Base-by-base conservation (phyloP, 2,888 invertebrate species). In the Eupithecia abbreviata region DNA sequence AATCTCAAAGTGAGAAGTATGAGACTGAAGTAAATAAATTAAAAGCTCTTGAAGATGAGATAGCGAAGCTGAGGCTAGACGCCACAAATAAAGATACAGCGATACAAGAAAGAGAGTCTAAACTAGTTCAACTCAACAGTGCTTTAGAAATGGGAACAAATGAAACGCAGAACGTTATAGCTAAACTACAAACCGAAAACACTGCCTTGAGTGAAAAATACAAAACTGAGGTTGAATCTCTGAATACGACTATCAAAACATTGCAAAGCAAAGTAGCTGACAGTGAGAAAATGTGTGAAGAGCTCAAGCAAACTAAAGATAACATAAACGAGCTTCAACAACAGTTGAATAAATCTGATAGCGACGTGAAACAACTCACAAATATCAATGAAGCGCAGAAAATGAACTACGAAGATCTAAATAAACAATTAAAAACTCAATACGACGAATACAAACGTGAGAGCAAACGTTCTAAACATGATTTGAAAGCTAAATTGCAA, bases 401-500 rank as follows among this genome's bases (percentile, higher is more conserved):
- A 85, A 80, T 89, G 67, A 95, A 95, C 83, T 94, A 94, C 77
- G 95, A 95, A 85, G 95, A 94, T 82, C 87, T 95, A 62, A 93
- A 93, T 82, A 92, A 90, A 79, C 93, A 95, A 82, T 79, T 95
- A 76, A 93, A 94, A 83, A 75, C 83, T 12, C 92, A 93, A 76
- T 93, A 90, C 81, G 94, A 95, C 74, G 93, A 94, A 83, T 90
- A 90, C 72, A 95, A 93, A 82, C 93, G 90, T 77, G 93, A 95
- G 79, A 91, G 89, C 77, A 96, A 96, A 85, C 91, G 90, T 74
- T 91, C 95, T 55, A 94, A 94, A 82, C 92, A 93, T 73, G 96
- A 96, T 67, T 86, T 97, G 2, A 90, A 94, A 82, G 88, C 91
- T 42, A 96, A 96, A 85, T 86, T 97, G 77, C 96, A 96, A 79